A percentile compares a stretch with the other conserved stretches of the same genome.
These are phyloP conservation scores for Thamnophis elegans DNA, from an alignment of 2,797 vertebrate genomes.

Conservation along the genomic window DNA sequence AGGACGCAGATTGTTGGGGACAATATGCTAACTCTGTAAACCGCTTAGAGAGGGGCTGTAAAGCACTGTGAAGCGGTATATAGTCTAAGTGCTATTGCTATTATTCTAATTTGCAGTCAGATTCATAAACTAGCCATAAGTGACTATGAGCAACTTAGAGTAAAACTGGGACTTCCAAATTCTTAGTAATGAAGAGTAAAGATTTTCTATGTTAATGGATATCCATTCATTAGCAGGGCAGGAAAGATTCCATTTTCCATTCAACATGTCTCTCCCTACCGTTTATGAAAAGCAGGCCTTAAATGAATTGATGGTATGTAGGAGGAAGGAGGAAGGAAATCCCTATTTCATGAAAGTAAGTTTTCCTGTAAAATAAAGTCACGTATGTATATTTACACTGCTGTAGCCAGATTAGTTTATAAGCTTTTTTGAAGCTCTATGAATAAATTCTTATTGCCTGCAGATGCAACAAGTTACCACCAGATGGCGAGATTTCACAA, in stretches of 20 bases:
- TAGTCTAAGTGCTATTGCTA: no score
- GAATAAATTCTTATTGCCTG: neutral
- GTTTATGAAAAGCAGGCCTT: neutral
- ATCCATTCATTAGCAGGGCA: neutral
- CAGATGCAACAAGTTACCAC: slow-evolving; percentile 43
- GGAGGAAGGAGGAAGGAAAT: neutral
- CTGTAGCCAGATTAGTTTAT: neutral
- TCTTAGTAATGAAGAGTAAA: neutral
- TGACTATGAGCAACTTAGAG: neutral
- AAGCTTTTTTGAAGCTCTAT: neutral
- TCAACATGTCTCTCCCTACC: neutral
- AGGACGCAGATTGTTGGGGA: no score
- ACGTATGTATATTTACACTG: neutral
- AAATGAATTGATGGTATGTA: neutral
- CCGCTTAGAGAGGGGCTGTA: no score
- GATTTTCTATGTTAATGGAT: neutral
- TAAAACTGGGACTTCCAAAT: neutral
- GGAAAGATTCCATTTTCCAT: neutral
- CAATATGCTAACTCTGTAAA: no score
- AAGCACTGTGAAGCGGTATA: no score
- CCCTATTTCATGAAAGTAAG: neutral
- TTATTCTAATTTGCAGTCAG: neutral
- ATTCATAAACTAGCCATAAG: neutral
- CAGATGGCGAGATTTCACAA: slow-evolving; percentile 63
- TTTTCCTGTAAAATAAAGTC: neutral